Evolutionary conservation across 2,113 vertebrate genomes (phyloP).

Genomic region (Condylura cristata): DNA sequence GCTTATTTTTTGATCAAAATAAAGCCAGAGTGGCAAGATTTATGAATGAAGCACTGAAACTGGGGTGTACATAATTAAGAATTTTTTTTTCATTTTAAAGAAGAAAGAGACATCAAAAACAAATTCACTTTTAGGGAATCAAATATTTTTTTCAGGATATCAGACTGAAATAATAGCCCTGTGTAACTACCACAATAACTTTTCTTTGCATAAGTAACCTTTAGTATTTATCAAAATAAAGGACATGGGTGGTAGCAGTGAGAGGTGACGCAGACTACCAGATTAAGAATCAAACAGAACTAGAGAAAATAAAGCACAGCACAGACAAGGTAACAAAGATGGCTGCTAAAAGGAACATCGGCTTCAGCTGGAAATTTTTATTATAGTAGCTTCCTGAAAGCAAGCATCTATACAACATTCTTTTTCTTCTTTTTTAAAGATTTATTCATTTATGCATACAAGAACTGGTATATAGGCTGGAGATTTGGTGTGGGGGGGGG

Average conservation of each 20-base stretch:
- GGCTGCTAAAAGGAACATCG: neutral
- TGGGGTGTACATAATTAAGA: neutral
- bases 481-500: no score
- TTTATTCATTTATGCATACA: no score
- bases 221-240: constrained; percentile 32
- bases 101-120: neutral
- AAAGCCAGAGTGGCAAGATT: neutral
- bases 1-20: neutral
- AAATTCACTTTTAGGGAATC: neutral
- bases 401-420: neutral
- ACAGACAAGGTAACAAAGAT: neutral
- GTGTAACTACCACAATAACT: neutral
- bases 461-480: no score
- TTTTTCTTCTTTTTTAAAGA: no score
- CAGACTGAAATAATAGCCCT: neutral
- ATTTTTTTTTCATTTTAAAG: neutral
- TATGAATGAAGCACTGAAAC: constrained; percentile 31
- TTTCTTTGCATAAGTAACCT: constrained; percentile 25
- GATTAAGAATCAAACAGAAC: neutral
- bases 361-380: neutral
- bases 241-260: neutral
- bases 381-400: constrained; percentile 49
- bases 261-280: neutral
- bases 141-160: neutral
- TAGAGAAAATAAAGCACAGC: neutral